Conservation (phyloP, 2,797 vertebrate species). For the Cossypha dichroa region DNA sequence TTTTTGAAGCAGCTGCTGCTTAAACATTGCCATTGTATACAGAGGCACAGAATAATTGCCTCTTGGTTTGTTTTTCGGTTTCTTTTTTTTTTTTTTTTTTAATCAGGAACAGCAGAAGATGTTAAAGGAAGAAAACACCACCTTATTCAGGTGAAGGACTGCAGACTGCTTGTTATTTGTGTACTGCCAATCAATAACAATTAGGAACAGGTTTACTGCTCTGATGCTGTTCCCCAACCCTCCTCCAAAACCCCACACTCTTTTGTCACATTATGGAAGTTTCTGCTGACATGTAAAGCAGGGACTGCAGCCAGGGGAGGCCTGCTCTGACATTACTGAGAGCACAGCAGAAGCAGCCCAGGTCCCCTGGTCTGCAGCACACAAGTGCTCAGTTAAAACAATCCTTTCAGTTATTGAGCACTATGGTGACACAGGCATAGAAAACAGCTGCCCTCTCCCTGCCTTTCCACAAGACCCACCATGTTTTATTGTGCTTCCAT, state of each 20-base stretch:
- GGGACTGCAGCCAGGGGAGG: slow-evolving; percentile 31
- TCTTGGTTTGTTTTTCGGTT: neutral
- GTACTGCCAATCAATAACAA: slow-evolving; percentile 59
- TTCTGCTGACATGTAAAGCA: slow-evolving; percentile 8
- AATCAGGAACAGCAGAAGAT: neutral
- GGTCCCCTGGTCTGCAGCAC: slow-evolving; percentile 40
- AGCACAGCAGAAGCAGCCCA: slow-evolving; percentile 48
- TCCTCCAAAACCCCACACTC: neutral
- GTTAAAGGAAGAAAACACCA: slow-evolving; percentile 1
- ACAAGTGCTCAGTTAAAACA: slow-evolving; percentile 71
- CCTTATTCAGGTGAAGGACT: slow-evolving; percentile 15
- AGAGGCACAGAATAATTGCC: slow-evolving; percentile 16
- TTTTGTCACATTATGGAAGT: neutral
- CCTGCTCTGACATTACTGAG: slow-evolving; percentile 37
- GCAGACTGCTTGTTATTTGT: slow-evolving; percentile 33
- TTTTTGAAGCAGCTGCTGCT: neutral
- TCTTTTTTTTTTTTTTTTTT: neutral
- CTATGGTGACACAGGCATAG: slow-evolving; percentile 43
- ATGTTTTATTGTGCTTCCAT: slow-evolving; percentile 26
- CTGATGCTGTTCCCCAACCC: neutral
- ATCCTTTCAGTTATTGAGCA: slow-evolving; percentile 71
- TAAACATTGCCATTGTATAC: slow-evolving; percentile 9
- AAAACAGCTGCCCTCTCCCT: neutral
- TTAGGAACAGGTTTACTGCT: slow-evolving; percentile 32
- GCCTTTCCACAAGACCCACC: neutral